Evolutionary conservation across 2,888 invertebrate genomes (phyloP).

Genomic region (Luperina testacea): DNA sequence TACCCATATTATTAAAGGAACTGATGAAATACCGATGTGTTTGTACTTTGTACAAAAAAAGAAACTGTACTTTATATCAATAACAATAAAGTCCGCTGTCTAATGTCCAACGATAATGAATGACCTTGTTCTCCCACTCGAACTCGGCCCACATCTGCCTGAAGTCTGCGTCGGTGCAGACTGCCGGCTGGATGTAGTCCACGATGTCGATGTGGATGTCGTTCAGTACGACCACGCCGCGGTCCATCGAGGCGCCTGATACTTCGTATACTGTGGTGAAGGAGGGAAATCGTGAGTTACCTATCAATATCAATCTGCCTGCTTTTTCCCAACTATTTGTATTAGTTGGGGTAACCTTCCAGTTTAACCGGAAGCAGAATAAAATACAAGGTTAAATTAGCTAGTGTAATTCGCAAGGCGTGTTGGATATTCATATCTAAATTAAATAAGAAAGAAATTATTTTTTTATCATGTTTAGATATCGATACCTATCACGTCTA

Average conservation of each 20-base stretch:
- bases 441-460: no score
- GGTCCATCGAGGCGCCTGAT: constrained; percentile 96
- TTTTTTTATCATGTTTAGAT: no score
- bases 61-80: background rate
- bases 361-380: no score
- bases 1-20: background rate
- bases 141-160: constrained; percentile 99
- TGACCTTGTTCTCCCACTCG: constrained; percentile 99
- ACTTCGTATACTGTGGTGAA: constrained; percentile 96
- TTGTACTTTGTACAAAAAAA: background rate
- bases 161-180: constrained; percentile 98
- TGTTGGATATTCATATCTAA: no score
- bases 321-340: background rate
- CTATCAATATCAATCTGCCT: background rate
- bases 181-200: constrained; percentile 99
- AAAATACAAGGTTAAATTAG: no score
- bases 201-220: constrained; percentile 99
- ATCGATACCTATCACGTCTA: no score
- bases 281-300: background rate
- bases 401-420: no score
- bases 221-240: constrained; percentile 99
- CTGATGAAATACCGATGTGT: background rate
- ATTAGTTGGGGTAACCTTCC: no score
- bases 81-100: background rate
- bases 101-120: background rate